These are phyloP conservation scores for Clarias platycephalus DNA, from an alignment of 2,797 vertebrate genomes.

Conservation along the genomic window DNA sequence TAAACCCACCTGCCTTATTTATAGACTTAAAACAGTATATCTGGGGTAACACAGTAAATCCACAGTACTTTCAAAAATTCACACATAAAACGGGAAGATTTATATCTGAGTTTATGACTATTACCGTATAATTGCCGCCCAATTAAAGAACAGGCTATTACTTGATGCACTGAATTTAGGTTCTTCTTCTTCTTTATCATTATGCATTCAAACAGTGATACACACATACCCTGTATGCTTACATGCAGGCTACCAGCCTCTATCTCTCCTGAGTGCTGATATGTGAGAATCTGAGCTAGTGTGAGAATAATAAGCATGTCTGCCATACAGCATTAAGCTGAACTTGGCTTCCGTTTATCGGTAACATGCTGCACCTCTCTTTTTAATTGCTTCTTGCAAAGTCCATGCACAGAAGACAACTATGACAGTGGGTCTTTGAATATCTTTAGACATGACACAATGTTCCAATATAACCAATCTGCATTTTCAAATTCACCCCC, in stretches of 20 bases:
- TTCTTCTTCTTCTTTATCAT: neutral
- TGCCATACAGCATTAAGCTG: constrained; percentile 1
- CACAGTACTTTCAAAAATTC: constrained; percentile 14
- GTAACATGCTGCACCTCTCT: neutral
- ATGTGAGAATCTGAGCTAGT: neutral
- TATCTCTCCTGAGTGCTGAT: constrained; percentile 14
- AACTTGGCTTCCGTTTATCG: neutral
- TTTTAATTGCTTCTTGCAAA: neutral
- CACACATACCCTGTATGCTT: neutral
- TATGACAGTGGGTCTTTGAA: constrained; percentile 14
- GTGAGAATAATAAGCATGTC: neutral
- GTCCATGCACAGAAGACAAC: constrained; percentile 11
- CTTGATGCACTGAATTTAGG: neutral
- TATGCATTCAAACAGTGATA: neutral
- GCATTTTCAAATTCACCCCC: constrained; percentile 1
- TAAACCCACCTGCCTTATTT: constrained; percentile 13
- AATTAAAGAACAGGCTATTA: constrained; percentile 66
- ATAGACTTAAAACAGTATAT: neutral
- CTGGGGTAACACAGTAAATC: constrained; percentile 18
- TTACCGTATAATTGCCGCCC: constrained; percentile 68
- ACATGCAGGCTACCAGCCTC: constrained; percentile 8
- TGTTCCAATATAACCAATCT: constrained; percentile 18
- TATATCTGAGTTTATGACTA: constrained; percentile 67
- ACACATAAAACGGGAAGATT: constrained; percentile 51
- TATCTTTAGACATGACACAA: constrained; percentile 9